Base-by-base conservation (phyloP, 2,888 invertebrate genomes). In the Ornithoptera priamus region DNA sequence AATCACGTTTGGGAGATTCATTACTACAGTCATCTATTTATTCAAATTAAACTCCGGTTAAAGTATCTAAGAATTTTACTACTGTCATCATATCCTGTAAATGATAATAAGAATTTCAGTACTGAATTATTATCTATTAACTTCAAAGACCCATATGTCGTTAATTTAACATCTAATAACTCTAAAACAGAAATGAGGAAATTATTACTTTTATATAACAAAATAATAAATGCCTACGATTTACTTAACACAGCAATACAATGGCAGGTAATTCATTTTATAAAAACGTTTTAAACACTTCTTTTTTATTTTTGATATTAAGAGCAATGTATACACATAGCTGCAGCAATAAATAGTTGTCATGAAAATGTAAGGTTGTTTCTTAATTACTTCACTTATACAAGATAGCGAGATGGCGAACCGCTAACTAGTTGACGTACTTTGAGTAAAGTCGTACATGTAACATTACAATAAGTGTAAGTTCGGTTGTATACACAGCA, bases 231-330 rank as follows among this genome's bases (percentile, higher is more conserved):
- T 18, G 62, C 69, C 12, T 74, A 73, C 57, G 76, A 77, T 62
- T 65, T 20, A n/a, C 68, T 77, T 20, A 72, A 75, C n/a, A 68
- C 69, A 22, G 72, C 73, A 10, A 63, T 76, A 36, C 75, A 76
- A 69, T 76, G 75, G 76, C 76, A 76, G 73, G 76, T 77, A 71
- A 46, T 46, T 1, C 12, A 46, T 10, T 46, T 46, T 12, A 46
- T 46, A 15, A 12, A 42, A 2, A 15, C 12, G 1, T 46, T 42
- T 42, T 42, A 10, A 10, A 42, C 30, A 30, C 5, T 30, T 4
- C 30, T 30, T 3, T 30, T 30, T 30, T 30, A 30, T 30, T 30
- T 30, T 30, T 30, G 30, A 30, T 30, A 30, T 30, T 30, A 30
- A 30, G 4, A 30, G 30, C 30, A 30, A 30, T 3, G 39, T 10